Percentiles rank a stretch among this genome's conserved stretches.
phyloP scores from a whole-genome alignment of 2,113 vertebrate species.

The Ardeotis arabs region DNA sequence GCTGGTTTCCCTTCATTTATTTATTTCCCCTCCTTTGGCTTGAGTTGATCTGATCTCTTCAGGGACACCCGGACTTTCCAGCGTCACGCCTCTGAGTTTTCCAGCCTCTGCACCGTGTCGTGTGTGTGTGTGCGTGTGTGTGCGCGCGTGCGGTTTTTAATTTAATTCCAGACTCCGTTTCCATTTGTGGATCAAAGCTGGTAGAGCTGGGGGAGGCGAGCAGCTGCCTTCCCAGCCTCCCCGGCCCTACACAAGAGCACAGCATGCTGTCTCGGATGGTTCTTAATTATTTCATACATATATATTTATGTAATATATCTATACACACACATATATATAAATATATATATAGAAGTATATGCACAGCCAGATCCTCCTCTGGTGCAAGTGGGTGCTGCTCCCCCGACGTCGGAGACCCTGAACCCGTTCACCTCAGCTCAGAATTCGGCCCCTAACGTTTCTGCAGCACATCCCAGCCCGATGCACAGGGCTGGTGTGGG shows the following conservation, averaged over 20 bases:
- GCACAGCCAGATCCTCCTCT: not conserved
- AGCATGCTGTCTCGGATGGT: constrained; percentile 44
- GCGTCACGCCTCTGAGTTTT: not conserved
- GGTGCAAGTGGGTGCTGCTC: not conserved
- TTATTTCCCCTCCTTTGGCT: not conserved
- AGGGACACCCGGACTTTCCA: constrained; percentile 35
- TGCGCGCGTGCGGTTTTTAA: constrained; percentile 33
- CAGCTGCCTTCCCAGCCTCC: not conserved
- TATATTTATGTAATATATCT: constrained; percentile 61
- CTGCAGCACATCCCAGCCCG: not conserved
- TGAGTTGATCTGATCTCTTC: constrained; percentile 29
- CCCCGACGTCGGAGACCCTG: not conserved
- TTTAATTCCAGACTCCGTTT: constrained; percentile 43
- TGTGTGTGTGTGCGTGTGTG: not conserved
- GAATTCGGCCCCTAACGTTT: not conserved
- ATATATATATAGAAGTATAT: constrained; percentile 7
- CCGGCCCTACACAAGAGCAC: constrained; percentile 23
- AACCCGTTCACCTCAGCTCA: not conserved
- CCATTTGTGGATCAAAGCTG: constrained; percentile 53
- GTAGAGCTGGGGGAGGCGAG: not conserved
- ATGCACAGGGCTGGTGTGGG: not conserved
- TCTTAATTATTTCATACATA: constrained; percentile 60
- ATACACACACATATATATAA: constrained; percentile 20
- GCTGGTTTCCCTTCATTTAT: not conserved
- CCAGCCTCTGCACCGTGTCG: constrained; percentile 7